A percentile compares a stretch with the other conserved stretches of the same genome.
Evolutionary conservation across 2,888 invertebrate species (phyloP).

Genomic region (Eubasilissa splendida): DNA sequence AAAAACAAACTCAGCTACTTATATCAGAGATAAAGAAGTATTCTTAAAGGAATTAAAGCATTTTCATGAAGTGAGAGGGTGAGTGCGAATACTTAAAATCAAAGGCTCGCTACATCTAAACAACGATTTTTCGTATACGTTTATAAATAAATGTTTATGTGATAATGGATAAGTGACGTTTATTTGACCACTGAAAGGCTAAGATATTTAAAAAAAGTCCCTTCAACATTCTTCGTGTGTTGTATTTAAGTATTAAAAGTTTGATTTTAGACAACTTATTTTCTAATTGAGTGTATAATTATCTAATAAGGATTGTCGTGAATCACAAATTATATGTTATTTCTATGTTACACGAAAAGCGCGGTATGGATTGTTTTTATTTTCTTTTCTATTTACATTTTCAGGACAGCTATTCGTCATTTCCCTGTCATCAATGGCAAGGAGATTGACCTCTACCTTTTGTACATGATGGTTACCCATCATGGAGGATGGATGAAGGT

Average conservation of each 20-base stretch:
- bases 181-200: background rate
- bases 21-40: conserved; percentile 83
- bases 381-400: conserved; percentile 61
- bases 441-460: conserved; percentile 91
- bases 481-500: conserved; percentile 97
- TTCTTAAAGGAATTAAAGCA: conserved; percentile 90
- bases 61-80: conserved; percentile 95
- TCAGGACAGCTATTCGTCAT: conserved; percentile 73
- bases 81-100: conserved; percentile 65
- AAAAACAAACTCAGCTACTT: conserved; percentile 77
- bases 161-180: background rate
- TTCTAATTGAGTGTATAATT: background rate
- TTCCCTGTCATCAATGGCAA: conserved; percentile 88
- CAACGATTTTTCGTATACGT: conserved; percentile 8
- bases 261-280: background rate
- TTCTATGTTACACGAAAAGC: background rate
- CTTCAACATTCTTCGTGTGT: background rate
- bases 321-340: background rate
- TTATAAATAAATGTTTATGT: conserved; percentile 1
- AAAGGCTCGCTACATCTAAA: conserved; percentile 20
- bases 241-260: background rate
- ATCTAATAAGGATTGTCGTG: background rate
- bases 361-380: background rate
- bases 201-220: background rate
- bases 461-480: conserved; percentile 93